These are phyloP conservation scores for Drosophila truncata DNA, from an alignment of 1,140 invertebrate species.

Conservation along the genomic window DNA sequence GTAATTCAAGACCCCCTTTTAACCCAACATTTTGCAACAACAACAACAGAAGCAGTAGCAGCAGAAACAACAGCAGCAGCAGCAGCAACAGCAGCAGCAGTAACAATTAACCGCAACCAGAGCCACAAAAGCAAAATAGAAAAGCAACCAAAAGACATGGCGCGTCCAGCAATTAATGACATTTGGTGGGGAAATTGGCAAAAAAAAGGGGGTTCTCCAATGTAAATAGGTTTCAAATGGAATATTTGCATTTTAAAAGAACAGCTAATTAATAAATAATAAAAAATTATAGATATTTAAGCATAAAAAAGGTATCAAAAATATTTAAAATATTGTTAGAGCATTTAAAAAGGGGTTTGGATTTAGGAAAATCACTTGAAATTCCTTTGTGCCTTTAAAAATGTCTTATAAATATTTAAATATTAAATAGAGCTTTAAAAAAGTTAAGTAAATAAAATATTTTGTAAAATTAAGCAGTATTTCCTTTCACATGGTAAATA, in stretches of 20 bases:
- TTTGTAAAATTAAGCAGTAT: too few relatives aligned
- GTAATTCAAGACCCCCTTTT: conserved; percentile 10
- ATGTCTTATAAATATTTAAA: too few relatives aligned
- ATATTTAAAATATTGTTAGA: too few relatives aligned
- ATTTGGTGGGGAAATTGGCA: conserved; percentile 41
- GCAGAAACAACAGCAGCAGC: conserved; percentile 31
- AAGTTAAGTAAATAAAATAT: too few relatives aligned
- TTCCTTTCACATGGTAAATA: too few relatives aligned
- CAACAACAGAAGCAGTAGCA: background rate
- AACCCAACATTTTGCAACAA: background rate
- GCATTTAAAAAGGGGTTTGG: too few relatives aligned
- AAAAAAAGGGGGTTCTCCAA: conserved; percentile 8
- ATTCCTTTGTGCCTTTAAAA: too few relatives aligned
- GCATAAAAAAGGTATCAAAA: too few relatives aligned
- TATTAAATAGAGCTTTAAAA: too few relatives aligned
- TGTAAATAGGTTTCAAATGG: background rate
- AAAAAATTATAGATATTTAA: too few relatives aligned
- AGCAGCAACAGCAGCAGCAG: conserved; percentile 11
- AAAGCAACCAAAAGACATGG: conserved; percentile 17
- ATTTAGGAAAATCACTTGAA: too few relatives aligned
- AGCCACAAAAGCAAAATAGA: conserved; percentile 27
- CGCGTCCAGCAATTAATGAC: conserved; percentile 30
- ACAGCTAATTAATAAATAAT: too few relatives aligned
- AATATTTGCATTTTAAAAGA: background rate
- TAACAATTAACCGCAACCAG: conserved; percentile 62